These are phyloP conservation scores for Equus quagga DNA, from an alignment of 2,113 vertebrate genomes.

Conservation along the genomic window DNA sequence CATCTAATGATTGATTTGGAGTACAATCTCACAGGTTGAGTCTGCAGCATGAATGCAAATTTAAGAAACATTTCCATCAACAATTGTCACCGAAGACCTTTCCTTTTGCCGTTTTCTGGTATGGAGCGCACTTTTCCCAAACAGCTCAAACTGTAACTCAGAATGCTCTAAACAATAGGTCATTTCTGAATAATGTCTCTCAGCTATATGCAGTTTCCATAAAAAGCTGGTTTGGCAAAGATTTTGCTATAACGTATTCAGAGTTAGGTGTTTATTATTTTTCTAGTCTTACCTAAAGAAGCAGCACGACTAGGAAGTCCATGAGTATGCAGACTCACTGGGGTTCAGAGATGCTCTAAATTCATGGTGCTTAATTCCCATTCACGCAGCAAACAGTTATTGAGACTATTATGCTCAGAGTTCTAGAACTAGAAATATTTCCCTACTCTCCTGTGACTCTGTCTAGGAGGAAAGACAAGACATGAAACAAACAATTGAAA, in stretches of 20 bases:
- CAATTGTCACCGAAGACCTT: not conserved
- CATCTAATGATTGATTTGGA: conserved; percentile 7
- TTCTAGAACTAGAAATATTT: conserved; percentile 1
- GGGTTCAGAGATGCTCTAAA: not conserved
- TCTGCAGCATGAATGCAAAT: not conserved
- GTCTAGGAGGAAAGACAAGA: not conserved
- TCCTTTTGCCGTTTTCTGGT: not conserved
- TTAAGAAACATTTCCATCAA: not conserved
- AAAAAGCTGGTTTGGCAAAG: not conserved
- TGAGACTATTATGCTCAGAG: not conserved
- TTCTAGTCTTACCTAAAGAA: not conserved
- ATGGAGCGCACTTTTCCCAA: not conserved
- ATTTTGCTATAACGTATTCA: not conserved
- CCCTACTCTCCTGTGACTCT: not conserved
- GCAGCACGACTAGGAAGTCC: not conserved
- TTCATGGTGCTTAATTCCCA: not conserved
- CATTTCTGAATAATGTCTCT: not conserved
- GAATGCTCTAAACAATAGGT: not conserved
- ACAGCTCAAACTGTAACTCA: not conserved
- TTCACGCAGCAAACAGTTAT: not conserved
- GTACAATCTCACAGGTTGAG: not conserved
- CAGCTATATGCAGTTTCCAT: not conserved
- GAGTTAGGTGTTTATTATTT: not conserved
- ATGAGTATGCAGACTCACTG: not conserved
- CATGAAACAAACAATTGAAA: not conserved